Base-by-base conservation (phyloP, 2,888 invertebrate species). In the Meiosimyza decipiens region DNA sequence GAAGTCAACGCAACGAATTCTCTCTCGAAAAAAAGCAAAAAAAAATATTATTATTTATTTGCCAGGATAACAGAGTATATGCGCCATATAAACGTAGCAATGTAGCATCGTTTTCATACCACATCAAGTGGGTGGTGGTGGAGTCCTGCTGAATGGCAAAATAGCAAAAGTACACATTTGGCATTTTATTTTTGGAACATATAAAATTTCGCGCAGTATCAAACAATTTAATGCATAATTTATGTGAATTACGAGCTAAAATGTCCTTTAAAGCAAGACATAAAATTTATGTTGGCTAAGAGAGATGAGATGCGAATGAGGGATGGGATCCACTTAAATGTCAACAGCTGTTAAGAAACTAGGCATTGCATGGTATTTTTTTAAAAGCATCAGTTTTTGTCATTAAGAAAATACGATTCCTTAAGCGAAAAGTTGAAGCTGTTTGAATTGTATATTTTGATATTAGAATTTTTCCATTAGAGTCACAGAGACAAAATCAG, bases 151-250 rank as follows among this genome's bases (percentile, higher is more conserved):
- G 16, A 64, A 40, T 40, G 9, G 40, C 6, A 40, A 15, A 15
- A 49, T 33, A 33, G 51, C 28, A 65, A 49, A 65, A 73, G 71
- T 50, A 66, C 72, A 51, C 65, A 71, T 40, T 59, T 73, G 72
- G 50, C 65, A 51, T 64, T 73, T 73, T 71, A 60, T 73, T 73
- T 75, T 63, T 70, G 67, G 66, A 71, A 69, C 73, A 65, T 64
- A 69, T 72, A 71, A 49, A 75, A 67, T 52, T 50, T 51, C 52
- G 33, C 40, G 18, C 59, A 40, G 13, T 51, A 50, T 51, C 57
- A 49, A 15, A 74, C 74, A 75, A 77, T 77, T 77, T 77, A 74
- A 74, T 77, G 74, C 74, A 75, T 76, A 73, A 76, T 75, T 77
- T 77, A 63, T 73, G 73, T 54, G 72, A 55, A 62, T 62, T 66